Conservation (phyloP, 1,140 invertebrate species). For the Ridgeia piscesae region DNA sequence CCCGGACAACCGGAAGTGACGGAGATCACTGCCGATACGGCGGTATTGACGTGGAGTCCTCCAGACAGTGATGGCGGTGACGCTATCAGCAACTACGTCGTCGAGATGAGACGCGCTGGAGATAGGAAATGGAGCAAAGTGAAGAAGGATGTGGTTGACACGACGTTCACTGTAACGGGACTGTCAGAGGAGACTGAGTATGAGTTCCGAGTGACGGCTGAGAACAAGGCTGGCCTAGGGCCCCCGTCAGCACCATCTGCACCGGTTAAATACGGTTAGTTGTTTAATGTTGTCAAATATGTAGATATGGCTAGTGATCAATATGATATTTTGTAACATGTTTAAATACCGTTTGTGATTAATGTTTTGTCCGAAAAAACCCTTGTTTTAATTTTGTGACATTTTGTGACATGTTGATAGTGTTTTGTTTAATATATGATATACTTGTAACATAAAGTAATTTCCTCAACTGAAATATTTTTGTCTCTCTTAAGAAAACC, state of each 20-base stretch:
- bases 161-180: constrained; percentile 38
- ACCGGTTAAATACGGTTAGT: constrained; percentile 28
- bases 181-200: constrained; percentile 65
- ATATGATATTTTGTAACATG: too few relatives aligned
- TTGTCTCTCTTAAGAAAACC: not conserved
- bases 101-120: constrained; percentile 19
- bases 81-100: constrained; percentile 94
- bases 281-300: not conserved
- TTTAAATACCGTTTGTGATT: too few relatives aligned
- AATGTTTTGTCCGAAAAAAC: too few relatives aligned
- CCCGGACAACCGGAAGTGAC: constrained; percentile 61
- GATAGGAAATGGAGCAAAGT: constrained; percentile 23
- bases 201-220: constrained; percentile 48
- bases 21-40: constrained; percentile 94
- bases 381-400: too few relatives aligned
- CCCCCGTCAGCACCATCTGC: constrained; percentile 58
- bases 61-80: constrained; percentile 88
- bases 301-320: too few relatives aligned
- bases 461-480: not conserved
- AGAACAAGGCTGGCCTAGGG: constrained; percentile 42
- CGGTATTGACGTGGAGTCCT: constrained; percentile 88
- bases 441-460: not conserved
- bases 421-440: not conserved
- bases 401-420: too few relatives aligned
- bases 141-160: constrained; percentile 19